Base-by-base conservation (phyloP, 1,140 invertebrate species). In the Leptinotarsa texana region DNA sequence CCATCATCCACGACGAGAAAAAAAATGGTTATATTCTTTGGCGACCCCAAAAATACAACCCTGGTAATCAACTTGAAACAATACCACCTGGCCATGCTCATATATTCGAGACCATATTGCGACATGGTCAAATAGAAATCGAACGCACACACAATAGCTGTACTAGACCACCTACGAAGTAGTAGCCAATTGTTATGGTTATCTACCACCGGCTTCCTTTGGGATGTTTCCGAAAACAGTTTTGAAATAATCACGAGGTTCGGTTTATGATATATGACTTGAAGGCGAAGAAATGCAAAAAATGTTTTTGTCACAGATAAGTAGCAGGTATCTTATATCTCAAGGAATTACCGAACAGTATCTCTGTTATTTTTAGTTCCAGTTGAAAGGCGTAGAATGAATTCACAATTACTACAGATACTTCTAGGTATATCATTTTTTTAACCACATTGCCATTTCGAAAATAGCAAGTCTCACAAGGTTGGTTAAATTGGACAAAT, bases 61-160 rank as follows among this genome's bases (percentile, higher is more conserved):
- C 65, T 67, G 65, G 42, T 57, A 18, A 57, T 5, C 6, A n/a
- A 67, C 65, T 33, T 42, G 22, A 67, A 17, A 67, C 65, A 67
- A 67, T 42, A 42, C 42, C 65, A 67, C 24, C 65, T 42, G 65
- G 42, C 17, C 42, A 42, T 67, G 8, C 22, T 67, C 6, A 67
- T 67, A 42, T 24, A 42, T 15, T 21, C 11, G 5, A n/a, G 51
- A 57, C 51, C 51, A 57, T 57, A 57, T 57, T 67, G 42, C 65
- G 65, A 42, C 42, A 42, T 22, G 65, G 65, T 67, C 27, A 27
- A 33, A 67, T 24, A 67, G 65, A 67, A 67, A 67, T 67, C 42
- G 65, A 67, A 67, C 21, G 22, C 65, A 67, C 65, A 33, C 22
- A 17, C 22, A 22, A 67, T 22, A 21, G 65, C 6, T 17, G 63